phyloP scores from a whole-genome alignment of 2,888 invertebrate genomes.

The Eupithecia tripunctaria region DNA sequence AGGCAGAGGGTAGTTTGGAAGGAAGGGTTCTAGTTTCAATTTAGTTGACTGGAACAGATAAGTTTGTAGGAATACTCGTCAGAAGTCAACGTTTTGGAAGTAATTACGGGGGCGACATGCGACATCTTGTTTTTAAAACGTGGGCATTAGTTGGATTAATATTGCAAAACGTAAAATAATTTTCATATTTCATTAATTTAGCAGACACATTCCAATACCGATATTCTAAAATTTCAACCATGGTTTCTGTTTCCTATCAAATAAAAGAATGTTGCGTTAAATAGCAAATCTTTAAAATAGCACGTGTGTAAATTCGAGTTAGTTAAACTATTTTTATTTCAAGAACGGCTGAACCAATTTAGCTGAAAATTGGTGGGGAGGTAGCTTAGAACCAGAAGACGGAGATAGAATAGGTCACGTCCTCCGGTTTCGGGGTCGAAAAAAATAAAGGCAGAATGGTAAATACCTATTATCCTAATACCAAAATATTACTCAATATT shows the following conservation, averaged over 20 bases:
- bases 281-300: background rate
- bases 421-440: no score
- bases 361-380: no score
- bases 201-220: background rate
- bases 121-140: constrained; percentile 76
- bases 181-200: background rate
- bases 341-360: no score
- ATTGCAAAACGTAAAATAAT: constrained; percentile 43
- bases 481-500: constrained; percentile 18
- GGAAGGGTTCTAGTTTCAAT: background rate
- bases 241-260: background rate
- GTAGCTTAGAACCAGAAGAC: no score
- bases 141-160: constrained; percentile 67
- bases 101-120: constrained; percentile 78
- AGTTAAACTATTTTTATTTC: no score
- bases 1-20: background rate
- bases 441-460: background rate
- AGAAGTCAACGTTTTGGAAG: constrained; percentile 70
- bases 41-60: background rate
- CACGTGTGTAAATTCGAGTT: background rate
- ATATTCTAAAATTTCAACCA: background rate
- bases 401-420: no score
- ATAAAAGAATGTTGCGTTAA: background rate
- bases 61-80: constrained; percentile 2
- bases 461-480: background rate